Evolutionary conservation across 2,797 vertebrate genomes (phyloP), one percentile per base, ranked within the genome.

Genomic region (Pachyuromys duprasi): DNA sequence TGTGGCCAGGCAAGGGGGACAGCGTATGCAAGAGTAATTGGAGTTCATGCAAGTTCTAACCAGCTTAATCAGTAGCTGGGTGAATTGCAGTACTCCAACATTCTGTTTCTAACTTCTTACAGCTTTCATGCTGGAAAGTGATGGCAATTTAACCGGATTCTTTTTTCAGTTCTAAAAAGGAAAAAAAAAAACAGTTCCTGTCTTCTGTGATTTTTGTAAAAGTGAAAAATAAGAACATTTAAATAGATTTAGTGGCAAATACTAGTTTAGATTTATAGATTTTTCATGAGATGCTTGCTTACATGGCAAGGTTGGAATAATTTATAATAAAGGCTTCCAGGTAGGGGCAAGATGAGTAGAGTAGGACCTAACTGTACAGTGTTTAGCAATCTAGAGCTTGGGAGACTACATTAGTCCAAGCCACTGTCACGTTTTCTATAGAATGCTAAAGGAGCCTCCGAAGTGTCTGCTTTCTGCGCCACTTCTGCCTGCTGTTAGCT

Each of bases 11-110:
- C 5, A 60, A 93, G 97, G 97, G 97, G 98, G 97, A 98, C 53
- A 96, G 97, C 95, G 83, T 93, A 79, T 98, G 98, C 98, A 8
- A 98, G 76, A 98, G 13, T 67, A 96, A 18, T 36, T 95, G 96
- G 95, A 93, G 87, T 69, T 92, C 60, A 36, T 95, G 83, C 62
- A 24, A 86, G 20, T 78, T 70, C 8, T 60, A 24, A 22, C 95
- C 97, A 96, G 94, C 93, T 89, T 72, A 3, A 0, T 67, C 0
- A 17, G 72, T 97, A 97, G 94, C 98, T 97, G 97, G n/a, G 78
- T 33, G 92, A 93, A 60, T 91, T 95, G 90, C 95, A 75, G 1
- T 62, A 5, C 97, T 97, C 96, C 65, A n/a, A 98, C 98, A 98
- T 20, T 84, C 75, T 83, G 36, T 83, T 67, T 55, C 74, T 74